These are phyloP conservation scores for Drosophila incognita DNA, from an alignment of 2,888 invertebrate genomes.

Conservation along the genomic window DNA sequence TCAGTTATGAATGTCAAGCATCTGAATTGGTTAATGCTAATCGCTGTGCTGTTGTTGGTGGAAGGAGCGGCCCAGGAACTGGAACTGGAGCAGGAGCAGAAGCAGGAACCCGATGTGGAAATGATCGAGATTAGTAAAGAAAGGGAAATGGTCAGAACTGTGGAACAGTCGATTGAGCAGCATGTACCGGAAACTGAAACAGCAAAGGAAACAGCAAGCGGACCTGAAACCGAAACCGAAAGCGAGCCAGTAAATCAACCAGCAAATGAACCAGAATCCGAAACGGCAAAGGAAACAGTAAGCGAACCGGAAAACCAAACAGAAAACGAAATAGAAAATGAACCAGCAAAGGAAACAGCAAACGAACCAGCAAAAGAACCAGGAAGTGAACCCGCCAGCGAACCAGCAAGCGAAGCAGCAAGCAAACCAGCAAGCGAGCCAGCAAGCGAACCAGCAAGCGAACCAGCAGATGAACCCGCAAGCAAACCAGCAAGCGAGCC, in stretches of 20 bases:
- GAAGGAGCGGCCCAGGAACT: constrained; percentile 28
- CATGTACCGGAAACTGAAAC: background rate
- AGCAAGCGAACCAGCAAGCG: background rate
- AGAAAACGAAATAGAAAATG: too few relatives aligned
- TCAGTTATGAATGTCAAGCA: constrained; percentile 36
- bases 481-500: background rate
- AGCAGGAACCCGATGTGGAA: constrained; percentile 9
- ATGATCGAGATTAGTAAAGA: background rate
- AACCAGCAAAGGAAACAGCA: too few relatives aligned
- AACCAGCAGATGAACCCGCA: background rate
- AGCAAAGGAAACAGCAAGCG: background rate
- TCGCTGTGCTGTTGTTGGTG: constrained; percentile 32
- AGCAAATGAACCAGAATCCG: background rate
- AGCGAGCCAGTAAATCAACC: background rate
- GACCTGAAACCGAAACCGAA: background rate
- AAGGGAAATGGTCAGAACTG: background rate
- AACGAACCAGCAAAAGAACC: background rate
- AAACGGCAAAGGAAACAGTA: background rate
- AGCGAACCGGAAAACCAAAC: background rate
- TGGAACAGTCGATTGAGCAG: constrained; percentile 4
- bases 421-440: background rate
- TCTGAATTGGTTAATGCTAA: constrained; percentile 33
- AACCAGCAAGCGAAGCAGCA: background rate
- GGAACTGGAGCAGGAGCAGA: constrained; percentile 3
- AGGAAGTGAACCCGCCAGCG: too few relatives aligned